phyloP scores from a whole-genome alignment of 2,888 invertebrate species.

The Hypomecis punctinalis region DNA sequence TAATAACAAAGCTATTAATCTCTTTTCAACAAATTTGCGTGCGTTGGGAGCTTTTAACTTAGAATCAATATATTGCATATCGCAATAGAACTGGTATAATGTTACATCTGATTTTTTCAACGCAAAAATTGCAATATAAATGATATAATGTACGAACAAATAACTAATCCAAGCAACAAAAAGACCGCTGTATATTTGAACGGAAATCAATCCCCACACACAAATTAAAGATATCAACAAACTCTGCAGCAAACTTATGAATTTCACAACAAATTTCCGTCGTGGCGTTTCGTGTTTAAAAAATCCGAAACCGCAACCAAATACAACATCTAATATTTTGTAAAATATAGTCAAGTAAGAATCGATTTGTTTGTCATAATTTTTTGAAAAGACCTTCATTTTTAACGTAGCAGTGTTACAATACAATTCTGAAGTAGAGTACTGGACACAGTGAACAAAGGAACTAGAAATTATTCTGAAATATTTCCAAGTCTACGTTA shows the following conservation, averaged over 20 bases:
- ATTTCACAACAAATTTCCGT: not conserved
- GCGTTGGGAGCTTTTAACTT: not conserved
- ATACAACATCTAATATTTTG: not conserved
- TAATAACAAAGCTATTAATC: not conserved
- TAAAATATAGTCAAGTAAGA: conserved; percentile 1
- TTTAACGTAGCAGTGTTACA: too few species aligned
- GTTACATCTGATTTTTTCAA: not conserved
- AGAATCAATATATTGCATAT: not conserved
- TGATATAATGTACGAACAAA: not conserved
- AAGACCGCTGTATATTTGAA: not conserved
- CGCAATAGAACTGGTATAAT: conserved; percentile 1
- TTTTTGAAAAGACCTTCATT: not conserved
- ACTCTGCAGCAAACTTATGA: not conserved
- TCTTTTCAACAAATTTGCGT: not conserved
- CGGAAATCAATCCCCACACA: too few species aligned
- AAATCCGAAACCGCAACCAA: conserved; percentile 2
- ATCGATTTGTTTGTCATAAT: not conserved
- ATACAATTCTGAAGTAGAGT: too few species aligned
- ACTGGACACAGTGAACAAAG: too few species aligned
- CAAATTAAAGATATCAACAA: not conserved
- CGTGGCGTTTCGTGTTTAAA: not conserved
- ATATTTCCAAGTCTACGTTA: too few species aligned
- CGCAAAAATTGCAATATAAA: not conserved
- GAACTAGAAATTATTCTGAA: too few species aligned
- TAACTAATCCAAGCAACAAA: not conserved